Evolutionary conservation across 2,113 vertebrate species (phyloP), one percentile per base, ranked within the genome.

Genomic region (Gallinago media): DNA sequence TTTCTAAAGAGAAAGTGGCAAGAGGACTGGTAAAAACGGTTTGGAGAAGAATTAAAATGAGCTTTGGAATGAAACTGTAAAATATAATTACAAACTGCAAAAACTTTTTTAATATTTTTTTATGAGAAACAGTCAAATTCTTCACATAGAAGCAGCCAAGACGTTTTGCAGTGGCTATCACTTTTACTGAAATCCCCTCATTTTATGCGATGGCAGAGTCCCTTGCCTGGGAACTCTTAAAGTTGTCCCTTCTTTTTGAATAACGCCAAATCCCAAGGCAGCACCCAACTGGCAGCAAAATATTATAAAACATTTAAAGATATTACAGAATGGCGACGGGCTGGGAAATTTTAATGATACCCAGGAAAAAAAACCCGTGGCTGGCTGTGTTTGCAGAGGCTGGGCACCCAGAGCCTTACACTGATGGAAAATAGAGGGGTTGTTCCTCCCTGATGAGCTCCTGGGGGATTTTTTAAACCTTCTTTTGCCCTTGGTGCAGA

Each of bases 21-120:
- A 91, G 92, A 97, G 88, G 91, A 97, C 86, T 81, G 77, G 88
- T 80, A 89, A 84, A 91, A 94, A 72, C 1, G 52, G 94, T 92
- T 97, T 78, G 88, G 66, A 72, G 94, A 95, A 92, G 98, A 97
- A 98, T 97, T 95, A 96, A 98, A 97, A 97, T 97, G 97, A 97
- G 95, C 88, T 97, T 92, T 85, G 94, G 95, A 97, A 98, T 96
- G 97, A 97, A 97, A 97, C 85, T 96, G 93, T 96, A 97, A 97
- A 96, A 97, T 95, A 95, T 84, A 97, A 97, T 97, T 98, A 97
- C 89, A 97, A 97, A 97, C 70, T 88, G 96, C 9, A 2, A 96
- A 96, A 97, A 97, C 55, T 92, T 96, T 91, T 72, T 1, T 6
- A 89, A 91, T 94, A 96, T 94, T 92, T 94, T 94, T 72, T 94